Base-by-base conservation (phyloP, 2,888 invertebrate species). In the Diachrysia chrysitis region DNA sequence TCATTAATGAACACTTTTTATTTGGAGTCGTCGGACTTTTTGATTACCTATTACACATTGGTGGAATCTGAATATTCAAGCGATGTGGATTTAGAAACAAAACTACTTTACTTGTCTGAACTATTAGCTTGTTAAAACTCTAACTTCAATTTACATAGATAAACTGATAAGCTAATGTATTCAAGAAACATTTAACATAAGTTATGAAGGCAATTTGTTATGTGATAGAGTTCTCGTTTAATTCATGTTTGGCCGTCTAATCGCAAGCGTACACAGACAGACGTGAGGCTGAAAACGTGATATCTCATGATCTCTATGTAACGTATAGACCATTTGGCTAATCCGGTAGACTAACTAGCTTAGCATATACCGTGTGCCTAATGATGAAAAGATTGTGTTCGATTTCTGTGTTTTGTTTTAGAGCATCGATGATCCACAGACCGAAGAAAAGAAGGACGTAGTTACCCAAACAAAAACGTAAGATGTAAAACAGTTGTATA, bases 161-260 rank as follows among this genome's bases (percentile, higher is more conserved):
- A 62, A 61, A 59, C 25, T 69, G 57, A 73, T 69, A 59, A 60
- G 57, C 25, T 71, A 69, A 74, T 69, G 35, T 70, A 78, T 78
- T 69, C 71, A 56, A 69, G 64, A 57, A 54, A 54, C 42, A 67
- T 69, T 65, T 54, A 63, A 71, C 63, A 69, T 74, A 63, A 81
- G 61, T 37, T 69, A 78, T 71, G 64, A 48, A 59, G 60, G 65
- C 78, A 71, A 69, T 78, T 67, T 73, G 71, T 61, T 74, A 63
- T 71, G 65, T 66, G 75, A 69, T 63, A 42, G 51, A 68, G 71
- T 66, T 56, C 51, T 67, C 63, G 71, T 74, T 67, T 81, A 81
- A 71, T 71, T 74, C 57, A 71, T 66, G 71, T 59, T 58, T 63
- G 55, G 61, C 17, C 60, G 42, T 69, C 62, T 66, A 60, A 78